A percentile compares a stretch with the other conserved stretches of the same genome.
These are phyloP conservation scores for Cephus pulcher DNA, from an alignment of 2,888 invertebrate genomes.

Conservation along the genomic window DNA sequence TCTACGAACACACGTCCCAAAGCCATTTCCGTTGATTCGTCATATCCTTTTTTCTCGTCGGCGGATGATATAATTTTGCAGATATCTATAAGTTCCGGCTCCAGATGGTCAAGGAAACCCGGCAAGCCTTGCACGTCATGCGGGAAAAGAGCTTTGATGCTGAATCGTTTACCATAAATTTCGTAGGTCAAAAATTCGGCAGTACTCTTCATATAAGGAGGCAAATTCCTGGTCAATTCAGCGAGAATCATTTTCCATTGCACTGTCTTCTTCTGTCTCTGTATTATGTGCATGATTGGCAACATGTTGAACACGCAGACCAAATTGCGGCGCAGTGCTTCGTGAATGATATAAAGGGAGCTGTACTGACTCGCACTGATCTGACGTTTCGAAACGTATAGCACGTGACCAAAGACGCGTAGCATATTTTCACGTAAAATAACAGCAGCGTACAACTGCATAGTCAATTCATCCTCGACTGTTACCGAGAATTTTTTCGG, in stretches of 20 bases:
- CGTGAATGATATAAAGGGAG: conserved; percentile 31
- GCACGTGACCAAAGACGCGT: conserved; percentile 34
- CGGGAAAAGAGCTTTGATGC: background rate
- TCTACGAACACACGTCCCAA: conserved; percentile 33
- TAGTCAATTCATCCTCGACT: background rate
- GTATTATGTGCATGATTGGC: conserved; percentile 15
- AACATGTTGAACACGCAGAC: conserved; percentile 31
- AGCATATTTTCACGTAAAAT: conserved; percentile 35
- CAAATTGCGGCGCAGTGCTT: conserved; percentile 29
- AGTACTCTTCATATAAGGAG: conserved; percentile 28
- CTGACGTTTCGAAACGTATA: conserved; percentile 24
- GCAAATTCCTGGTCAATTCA: conserved; percentile 26
- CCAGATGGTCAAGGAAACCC: conserved; percentile 28
- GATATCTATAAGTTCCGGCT: conserved; percentile 6
- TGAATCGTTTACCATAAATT: conserved; percentile 3
- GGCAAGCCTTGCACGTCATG: background rate
- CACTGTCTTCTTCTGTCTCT: background rate
- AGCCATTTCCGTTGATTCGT: conserved; percentile 23
- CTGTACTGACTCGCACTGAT: conserved; percentile 32
- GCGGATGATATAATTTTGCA: background rate
- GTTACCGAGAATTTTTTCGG: too few species aligned
- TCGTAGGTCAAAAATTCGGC: conserved; percentile 25
- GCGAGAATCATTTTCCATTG: conserved; percentile 33
- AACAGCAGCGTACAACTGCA: conserved; percentile 19
- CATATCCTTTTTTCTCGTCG: conserved; percentile 17